Base-by-base conservation (phyloP, 1,140 invertebrate species). In the Batillaria attramentaria region DNA sequence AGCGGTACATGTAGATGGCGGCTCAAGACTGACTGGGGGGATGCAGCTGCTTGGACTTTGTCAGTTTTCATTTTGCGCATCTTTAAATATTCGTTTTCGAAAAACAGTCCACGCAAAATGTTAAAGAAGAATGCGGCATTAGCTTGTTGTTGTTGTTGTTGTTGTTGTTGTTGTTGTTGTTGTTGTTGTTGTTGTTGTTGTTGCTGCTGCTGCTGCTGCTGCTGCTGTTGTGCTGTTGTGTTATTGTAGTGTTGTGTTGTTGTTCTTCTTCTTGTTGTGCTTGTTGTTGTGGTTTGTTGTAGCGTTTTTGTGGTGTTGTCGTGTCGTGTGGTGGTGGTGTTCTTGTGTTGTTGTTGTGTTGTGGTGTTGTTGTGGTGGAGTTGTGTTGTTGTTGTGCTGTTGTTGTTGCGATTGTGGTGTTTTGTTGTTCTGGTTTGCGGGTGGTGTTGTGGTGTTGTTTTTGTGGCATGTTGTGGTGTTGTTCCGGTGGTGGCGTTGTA, bases 101-200 rank as follows among this genome's bases (percentile, higher is more conserved):
- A n/a, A n/a, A n/a, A n/a, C n/a, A n/a, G n/a, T n/a, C n/a, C n/a
- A n/a, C n/a, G n/a, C n/a, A n/a, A n/a, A n/a, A n/a, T n/a, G n/a
- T n/a, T n/a, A n/a, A n/a, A n/a, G n/a, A n/a, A n/a, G n/a, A n/a
- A n/a, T n/a, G n/a, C n/a, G n/a, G n/a, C n/a, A n/a, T n/a, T n/a
- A n/a, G n/a, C n/a, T n/a, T n/a, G n/a, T n/a, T n/a, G n/a, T 6
- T 13, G 24, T 60, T 60, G 57, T 60, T 60, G 57, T 60, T n/a
- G 24, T 60, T 60, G 57, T 60, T 60, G 57, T 60, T 60, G 57
- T 60, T 60, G 57, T 60, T 60, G 24, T n/a, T 60, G 57, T 60
- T 60, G 57, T 60, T 60, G 57, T 60, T 60, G 57, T n/a, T 60
- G 57, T n/a, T 60, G 57, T 60, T 60, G 57, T 60, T 60, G 57